Evolutionary conservation across 2,797 vertebrate species (phyloP), one percentile per base, ranked within the genome.

Genomic region (Vipera latastei): DNA sequence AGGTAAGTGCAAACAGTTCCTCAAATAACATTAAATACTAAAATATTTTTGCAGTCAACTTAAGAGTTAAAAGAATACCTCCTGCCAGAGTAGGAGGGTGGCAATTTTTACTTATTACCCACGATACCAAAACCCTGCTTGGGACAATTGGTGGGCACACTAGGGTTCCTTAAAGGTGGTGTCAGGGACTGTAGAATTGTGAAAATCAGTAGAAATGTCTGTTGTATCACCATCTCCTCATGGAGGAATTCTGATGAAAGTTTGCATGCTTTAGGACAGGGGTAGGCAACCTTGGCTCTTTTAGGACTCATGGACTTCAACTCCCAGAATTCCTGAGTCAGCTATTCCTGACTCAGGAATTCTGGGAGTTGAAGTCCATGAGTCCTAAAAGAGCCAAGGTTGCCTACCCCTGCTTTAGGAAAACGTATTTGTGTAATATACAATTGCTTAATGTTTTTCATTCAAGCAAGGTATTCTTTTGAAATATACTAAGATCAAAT

Each of bases 1-100:
- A 99, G 98, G 99, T 99, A 95, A 95, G 90, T 28, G 56, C 16
- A 48, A 57, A 93, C 22, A 0, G 6, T 32, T 91, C 14, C 63
- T 89, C n/a, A 85, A 22, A 48, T 73, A 92, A 55, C 78, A 90
- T 12, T 53, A 26, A 22, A 53, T 5, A 73, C 65, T 11, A 20
- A 60, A 89, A 1, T 89, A 25, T 91, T 92, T 93, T 56, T 56
- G 13, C 26, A 86, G 51, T 14, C 56, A 38, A 4, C 32, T 32
- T 78, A 59, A 73, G 38, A 12, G 16, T 78, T 59, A 26, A 59
- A 88, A 56, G 5, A 25, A 5, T 88, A 18, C 38, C 38, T 69
- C 18, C 25, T 14, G 38, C 1, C 60, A 51, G 26, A 11, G 61
- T 14, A 56, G 26, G 7, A 9, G 11, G 18, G 11, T 16, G 7